Evolutionary conservation across 2,888 invertebrate genomes (phyloP), one percentile per base, ranked within the genome.

Genomic region (Lamellibrachia columna): DNA sequence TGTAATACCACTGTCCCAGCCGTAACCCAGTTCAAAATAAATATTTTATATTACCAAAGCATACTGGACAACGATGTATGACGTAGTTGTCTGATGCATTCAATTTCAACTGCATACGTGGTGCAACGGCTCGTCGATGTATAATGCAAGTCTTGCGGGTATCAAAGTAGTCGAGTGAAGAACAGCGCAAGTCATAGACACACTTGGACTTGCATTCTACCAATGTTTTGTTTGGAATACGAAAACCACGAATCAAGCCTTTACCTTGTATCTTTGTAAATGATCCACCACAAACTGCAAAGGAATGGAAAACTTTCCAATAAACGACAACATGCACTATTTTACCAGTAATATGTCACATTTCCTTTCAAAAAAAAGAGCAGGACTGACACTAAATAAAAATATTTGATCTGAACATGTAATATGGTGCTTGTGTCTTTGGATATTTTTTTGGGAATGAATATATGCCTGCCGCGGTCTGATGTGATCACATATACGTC

Each of bases 281-380:
- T 75, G 75, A 22, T 75, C 75, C 75, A 22, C 75, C 75, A 75
- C 75, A 75, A 75, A 75, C 75, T 75, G 75, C 75, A 75, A 75
- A 75, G 6, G 15, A 75, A 75, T 75, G 15, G n/a, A 15, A 75
- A 22, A 15, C n/a, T 11, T 11, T 75, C n/a, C 3, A 15, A 60
- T 60, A 15, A 60, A 15, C 22, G 3, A 55, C 55, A 55, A 55
- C 7, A 55, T 55, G 7, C 9, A 55, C 55, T 3, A 3, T 6
- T 55, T 55, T 9, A 55, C 55, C 55, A 55, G 55, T 9, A 55
- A 9, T 55, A 55, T 55, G 55, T 55, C 9, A 55, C 55, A 55
- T 55, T 55, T 7, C 55, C 7, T 55, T 1, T 55, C 55, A 55
- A 55, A 55, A 7, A 40, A 40, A 40, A 40, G 40, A 40, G 40